These are phyloP conservation scores for Eulemur rubriventer DNA, from an alignment of 2,797 vertebrate species.

Conservation along the genomic window DNA sequence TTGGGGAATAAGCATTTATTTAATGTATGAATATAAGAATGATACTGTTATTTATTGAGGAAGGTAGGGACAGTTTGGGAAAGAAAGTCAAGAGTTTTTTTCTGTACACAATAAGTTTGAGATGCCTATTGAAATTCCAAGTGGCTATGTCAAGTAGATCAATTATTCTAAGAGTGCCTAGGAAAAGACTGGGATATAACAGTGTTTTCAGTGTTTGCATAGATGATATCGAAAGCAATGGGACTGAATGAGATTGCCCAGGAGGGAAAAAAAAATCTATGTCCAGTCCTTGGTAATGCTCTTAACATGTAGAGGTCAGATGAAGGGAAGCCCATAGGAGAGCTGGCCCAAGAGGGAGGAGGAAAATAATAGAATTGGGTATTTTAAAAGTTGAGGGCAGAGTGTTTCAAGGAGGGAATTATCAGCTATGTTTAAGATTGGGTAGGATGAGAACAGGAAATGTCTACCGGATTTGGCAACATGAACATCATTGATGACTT, in stretches of 20 bases:
- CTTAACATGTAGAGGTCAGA: neutral
- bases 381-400: neutral
- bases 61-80: neutral
- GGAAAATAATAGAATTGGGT: neutral
- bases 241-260: neutral
- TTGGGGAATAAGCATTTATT: neutral
- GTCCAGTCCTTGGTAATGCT: neutral
- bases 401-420: neutral
- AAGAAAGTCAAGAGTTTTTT: neutral
- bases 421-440: neutral
- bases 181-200: neutral
- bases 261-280: neutral
- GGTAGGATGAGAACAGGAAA: neutral
- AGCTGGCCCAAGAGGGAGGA: neutral
- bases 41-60: neutral
- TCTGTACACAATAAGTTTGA: neutral
- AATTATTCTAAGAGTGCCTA: neutral
- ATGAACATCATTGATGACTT: neutral
- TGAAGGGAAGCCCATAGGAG: neutral
- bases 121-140: neutral
- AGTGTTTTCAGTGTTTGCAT: neutral
- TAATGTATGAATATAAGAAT: neutral
- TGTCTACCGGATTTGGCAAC: neutral
- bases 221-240: neutral
- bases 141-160: neutral